Base-by-base conservation (phyloP, 1,140 invertebrate species). In the Lordiphosa stackelbergi region DNA sequence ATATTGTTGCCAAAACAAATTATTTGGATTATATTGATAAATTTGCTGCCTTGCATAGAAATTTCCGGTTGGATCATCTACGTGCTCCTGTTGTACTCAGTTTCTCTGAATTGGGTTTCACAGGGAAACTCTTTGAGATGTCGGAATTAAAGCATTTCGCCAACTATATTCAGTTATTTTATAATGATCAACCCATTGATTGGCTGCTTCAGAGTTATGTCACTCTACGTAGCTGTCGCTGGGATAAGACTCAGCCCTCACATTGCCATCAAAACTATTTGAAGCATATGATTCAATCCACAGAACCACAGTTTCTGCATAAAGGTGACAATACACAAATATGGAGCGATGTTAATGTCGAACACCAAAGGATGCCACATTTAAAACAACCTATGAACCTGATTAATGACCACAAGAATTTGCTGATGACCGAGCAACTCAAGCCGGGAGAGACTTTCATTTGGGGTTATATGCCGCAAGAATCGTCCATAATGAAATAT, bases 381-480 rank as follows among this genome's bases (percentile, higher is more conserved):
- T 24, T 73, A 12, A 54, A 48, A 2, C 59, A 73, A 10, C 59
- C 71, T 1, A 12, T 69, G 2, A 60, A 65, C 16, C 34, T 56
- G 9, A 38, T 74, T 2, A 2, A 12, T 0, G 55, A 58, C 0
- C 71, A 73, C 40, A 38, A 40, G 8, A 34, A n/a, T 5, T 12
- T 16, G 2, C 10, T 60, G 0, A 1, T 64, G 9, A 12, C 5
- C 1, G 47, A 65, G 0, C 0, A 52, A 3, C 36, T 68, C 10
- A 0, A 19, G 2, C 3, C 13, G 0, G 70, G 55, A 3, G 71
- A 73, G 22, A 65, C 71, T 5, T 69, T 73, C n/a, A 38, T 73
- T 5, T 74, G 65, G 65, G 49, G 62, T 5, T 74, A 74, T n/a
- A 46, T 74, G 65, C 65, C 71, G 1, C 43, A 65, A 9, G 31